These are phyloP conservation scores for Lamprotornis superbus DNA, from an alignment of 2,113 vertebrate genomes.

Conservation along the genomic window DNA sequence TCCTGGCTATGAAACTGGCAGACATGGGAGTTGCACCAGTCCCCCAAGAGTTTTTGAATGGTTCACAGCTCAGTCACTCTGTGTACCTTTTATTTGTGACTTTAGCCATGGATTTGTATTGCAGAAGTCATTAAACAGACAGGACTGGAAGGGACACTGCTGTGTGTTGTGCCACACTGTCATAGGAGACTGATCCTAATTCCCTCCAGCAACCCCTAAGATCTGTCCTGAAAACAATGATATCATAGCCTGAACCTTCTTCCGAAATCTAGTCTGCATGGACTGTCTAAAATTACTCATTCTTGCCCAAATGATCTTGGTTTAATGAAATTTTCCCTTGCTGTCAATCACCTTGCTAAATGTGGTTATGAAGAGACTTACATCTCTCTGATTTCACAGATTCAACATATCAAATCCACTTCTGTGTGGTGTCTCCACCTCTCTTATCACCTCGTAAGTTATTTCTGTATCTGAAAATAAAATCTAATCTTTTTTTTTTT, in stretches of 20 bases:
- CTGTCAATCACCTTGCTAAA: neutral
- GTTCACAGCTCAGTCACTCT: neutral
- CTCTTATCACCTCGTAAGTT: neutral
- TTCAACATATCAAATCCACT: neutral
- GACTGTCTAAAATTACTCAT: neutral
- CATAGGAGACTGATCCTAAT: neutral
- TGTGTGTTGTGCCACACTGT: fast-evolving
- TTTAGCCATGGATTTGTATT: neutral
- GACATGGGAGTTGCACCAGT: fast-evolving
- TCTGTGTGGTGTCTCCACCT: neutral
- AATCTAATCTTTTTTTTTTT: fast-evolving
- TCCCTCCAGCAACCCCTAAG: neutral
- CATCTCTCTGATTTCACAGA: neutral
- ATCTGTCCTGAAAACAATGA: neutral
- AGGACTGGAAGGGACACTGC: neutral
- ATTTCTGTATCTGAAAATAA: neutral
- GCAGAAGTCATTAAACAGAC: neutral
- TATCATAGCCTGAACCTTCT: neutral
- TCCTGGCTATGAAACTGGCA: neutral
- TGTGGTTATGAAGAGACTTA: neutral
- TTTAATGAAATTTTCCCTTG: neutral
- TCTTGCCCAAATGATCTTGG: neutral
- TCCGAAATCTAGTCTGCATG: neutral
- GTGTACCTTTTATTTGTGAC: neutral
- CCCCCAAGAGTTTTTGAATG: neutral